A percentile compares a stretch with the other conserved stretches of the same genome.
Evolutionary conservation across 2,113 vertebrate genomes (phyloP).

Genomic region (Corydoras maculifer): DNA sequence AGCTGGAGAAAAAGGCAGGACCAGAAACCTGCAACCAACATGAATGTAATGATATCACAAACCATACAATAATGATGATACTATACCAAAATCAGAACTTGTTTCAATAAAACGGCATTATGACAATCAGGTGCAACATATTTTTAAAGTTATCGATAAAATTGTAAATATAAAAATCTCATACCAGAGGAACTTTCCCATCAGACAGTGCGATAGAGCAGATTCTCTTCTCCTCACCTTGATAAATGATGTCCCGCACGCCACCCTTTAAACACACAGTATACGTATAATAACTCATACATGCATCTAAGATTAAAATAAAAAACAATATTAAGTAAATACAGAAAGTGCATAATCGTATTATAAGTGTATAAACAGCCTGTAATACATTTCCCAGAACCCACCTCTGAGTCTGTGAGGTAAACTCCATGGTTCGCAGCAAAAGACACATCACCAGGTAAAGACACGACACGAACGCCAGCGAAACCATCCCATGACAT

Average conservation of each 20-base stretch:
- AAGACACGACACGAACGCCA: conserved; percentile 76
- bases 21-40: conserved; percentile 70
- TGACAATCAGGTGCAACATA: no score
- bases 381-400: not conserved
- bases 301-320: no score
- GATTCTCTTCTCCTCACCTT: conserved; percentile 68
- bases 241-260: conserved; percentile 81
- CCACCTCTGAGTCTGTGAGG: conserved; percentile 69
- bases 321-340: no score
- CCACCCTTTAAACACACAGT: conserved; percentile 56
- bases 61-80: no score
- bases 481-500: conserved; percentile 75
- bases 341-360: no score
- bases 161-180: not conserved
- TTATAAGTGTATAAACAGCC: not conserved
- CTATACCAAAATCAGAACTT: no score
- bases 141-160: no score
- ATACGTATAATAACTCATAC: not conserved
- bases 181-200: conserved; percentile 81
- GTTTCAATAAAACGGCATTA: no score
- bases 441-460: conserved; percentile 73
- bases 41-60: not conserved
- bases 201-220: conserved; percentile 62
- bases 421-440: conserved; percentile 84
- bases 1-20: conserved; percentile 81